Conservation (phyloP, 2,113 vertebrate species). For the Nothobranchius furzeri region DNA sequence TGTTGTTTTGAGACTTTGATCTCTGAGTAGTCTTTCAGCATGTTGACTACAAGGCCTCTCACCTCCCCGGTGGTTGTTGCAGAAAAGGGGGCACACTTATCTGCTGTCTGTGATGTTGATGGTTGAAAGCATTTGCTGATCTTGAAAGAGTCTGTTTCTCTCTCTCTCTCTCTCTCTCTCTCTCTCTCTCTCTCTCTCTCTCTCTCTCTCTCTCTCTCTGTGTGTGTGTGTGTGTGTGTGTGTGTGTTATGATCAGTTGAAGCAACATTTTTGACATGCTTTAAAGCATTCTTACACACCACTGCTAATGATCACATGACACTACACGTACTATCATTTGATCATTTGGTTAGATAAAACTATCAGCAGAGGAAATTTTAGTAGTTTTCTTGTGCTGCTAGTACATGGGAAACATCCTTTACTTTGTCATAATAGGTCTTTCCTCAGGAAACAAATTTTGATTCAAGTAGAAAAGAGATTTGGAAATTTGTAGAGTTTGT, state of each 20-base stretch:
- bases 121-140: constrained; percentile 74
- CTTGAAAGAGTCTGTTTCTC: constrained; percentile 53
- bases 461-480: constrained; percentile 52
- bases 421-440: constrained; percentile 52
- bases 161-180: too few relatives aligned
- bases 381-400: constrained; percentile 48
- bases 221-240: constrained; percentile 34
- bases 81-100: constrained; percentile 70
- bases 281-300: background rate
- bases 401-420: constrained; percentile 55
- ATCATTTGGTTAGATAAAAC: constrained; percentile 20
- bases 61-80: constrained; percentile 71
- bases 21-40: constrained; percentile 69
- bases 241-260: constrained; percentile 63
- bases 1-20: constrained; percentile 72
- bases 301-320: constrained; percentile 28
- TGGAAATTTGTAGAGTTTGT: constrained; percentile 47
- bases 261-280: constrained; percentile 30
- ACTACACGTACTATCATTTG: background rate
- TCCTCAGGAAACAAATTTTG: constrained; percentile 61
- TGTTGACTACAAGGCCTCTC: constrained; percentile 75
- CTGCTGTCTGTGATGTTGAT: constrained; percentile 73
- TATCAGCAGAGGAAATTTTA: background rate
- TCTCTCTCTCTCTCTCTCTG: background rate
- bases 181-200: too few relatives aligned